These are phyloP conservation scores for Cydia amplana DNA, from an alignment of 1,140 invertebrate species.

Conservation along the genomic window DNA sequence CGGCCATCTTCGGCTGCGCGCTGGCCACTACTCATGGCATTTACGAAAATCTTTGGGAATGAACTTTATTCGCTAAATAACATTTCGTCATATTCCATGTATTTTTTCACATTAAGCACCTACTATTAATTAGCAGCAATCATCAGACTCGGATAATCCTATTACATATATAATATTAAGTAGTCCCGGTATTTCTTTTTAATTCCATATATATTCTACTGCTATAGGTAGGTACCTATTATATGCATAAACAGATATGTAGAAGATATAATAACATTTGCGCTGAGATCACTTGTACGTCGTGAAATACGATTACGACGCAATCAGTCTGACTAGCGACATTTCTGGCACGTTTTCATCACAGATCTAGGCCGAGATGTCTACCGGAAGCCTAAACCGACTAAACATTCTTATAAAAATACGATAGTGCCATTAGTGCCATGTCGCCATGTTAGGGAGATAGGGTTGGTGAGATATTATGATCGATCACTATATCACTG, in stretches of 20 bases:
- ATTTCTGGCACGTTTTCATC: background rate
- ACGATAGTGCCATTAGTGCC: background rate
- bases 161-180: too few species aligned
- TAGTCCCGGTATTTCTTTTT: too few species aligned
- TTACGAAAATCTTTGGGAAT: background rate
- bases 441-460: background rate
- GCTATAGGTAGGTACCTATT: background rate
- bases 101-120: background rate
- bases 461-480: background rate
- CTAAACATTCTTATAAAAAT: conserved; percentile 15
- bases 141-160: too few species aligned
- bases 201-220: too few species aligned
- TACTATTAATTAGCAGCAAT: too few species aligned
- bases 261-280: too few species aligned
- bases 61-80: background rate
- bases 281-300: background rate
- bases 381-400: conserved; percentile 1
- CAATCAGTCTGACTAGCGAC: background rate
- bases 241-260: background rate
- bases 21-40: too few species aligned
- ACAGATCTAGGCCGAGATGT: conserved; percentile 1
- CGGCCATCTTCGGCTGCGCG: conserved; percentile 88
- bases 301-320: conserved; percentile 1
- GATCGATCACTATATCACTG: background rate
- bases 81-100: background rate